Evolutionary conservation across 2,888 invertebrate species (phyloP).

Genomic region (Drosophila phalerata): DNA sequence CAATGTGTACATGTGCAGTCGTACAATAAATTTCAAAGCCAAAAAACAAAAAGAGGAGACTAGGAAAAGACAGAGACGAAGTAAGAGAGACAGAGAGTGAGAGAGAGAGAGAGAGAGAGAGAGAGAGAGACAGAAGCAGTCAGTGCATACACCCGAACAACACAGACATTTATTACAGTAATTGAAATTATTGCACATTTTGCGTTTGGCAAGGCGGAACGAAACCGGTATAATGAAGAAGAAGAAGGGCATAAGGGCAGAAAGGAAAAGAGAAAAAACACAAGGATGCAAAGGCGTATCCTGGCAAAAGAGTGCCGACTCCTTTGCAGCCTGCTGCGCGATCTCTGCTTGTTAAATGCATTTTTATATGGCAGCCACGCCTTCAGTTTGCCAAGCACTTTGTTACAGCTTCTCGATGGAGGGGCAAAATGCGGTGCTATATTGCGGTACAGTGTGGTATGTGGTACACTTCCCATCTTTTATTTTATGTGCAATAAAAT

Average conservation of each 20-base stretch:
- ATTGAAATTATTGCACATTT: conserved; percentile 84
- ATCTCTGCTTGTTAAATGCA: conserved; percentile 77
- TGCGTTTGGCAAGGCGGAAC: conserved; percentile 71
- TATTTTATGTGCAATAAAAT: conserved; percentile 84
- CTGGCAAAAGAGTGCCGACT: conserved; percentile 25
- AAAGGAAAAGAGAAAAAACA: neutral
- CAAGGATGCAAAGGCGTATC: conserved; percentile 39
- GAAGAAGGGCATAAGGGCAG: neutral
- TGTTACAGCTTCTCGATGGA: conserved; percentile 28
- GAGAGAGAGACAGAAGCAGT: conserved; percentile 3
- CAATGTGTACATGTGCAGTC: conserved; percentile 41
- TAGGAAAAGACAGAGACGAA: conserved; percentile 5
- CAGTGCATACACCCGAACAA: conserved; percentile 41
- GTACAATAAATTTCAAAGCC: conserved; percentile 65
- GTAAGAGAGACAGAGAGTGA: neutral
- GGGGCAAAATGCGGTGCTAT: neutral
- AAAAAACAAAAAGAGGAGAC: conserved; percentile 13
- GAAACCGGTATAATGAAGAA: conserved; percentile 4
- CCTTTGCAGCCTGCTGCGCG: conserved; percentile 49
- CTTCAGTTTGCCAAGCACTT: conserved; percentile 34
- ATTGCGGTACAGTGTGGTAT: neutral
- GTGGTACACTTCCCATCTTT: conserved; percentile 32
- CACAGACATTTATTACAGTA: conserved; percentile 83
- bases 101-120: neutral
- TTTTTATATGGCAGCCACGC: conserved; percentile 71